Percentiles rank a stretch among this genome's conserved stretches.
phyloP scores from a whole-genome alignment of 2,888 invertebrate genomes.

The Parapristionchus giblindavisi region DNA sequence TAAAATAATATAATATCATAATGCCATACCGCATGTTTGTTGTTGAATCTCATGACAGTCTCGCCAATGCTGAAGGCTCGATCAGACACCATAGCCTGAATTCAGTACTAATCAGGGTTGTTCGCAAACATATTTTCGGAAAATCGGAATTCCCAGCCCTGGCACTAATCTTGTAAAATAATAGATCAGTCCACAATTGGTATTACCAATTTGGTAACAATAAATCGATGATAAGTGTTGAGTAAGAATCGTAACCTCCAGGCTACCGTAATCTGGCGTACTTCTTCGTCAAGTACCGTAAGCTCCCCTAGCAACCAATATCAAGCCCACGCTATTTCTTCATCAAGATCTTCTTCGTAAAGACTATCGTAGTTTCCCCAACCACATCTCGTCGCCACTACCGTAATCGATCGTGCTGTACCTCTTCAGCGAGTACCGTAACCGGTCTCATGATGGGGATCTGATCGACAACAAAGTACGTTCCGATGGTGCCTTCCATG shows the following conservation, averaged over 20 bases:
- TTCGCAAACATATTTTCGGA: neutral
- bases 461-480: constrained; percentile 10
- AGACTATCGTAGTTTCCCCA: neutral
- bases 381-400: no score
- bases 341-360: neutral
- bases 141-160: neutral
- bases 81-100: constrained; percentile 26
- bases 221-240: no score
- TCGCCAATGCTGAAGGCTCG: constrained; percentile 35
- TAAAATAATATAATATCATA: neutral
- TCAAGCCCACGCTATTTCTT: neutral
- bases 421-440: neutral
- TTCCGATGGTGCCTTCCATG: no score
- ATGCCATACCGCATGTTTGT: constrained; percentile 8
- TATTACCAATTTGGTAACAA: no score
- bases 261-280: no score
- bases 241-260: no score
- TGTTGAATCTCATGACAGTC: constrained; percentile 34
- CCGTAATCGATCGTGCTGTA: neutral
- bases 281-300: neutral
- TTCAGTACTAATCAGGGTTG: neutral
- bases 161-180: no score
- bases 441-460: neutral
- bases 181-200: no score
- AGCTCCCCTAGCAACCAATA: neutral